phyloP scores from a whole-genome alignment of 1,140 invertebrate genomes.

The Brachionus manjavacas region DNA sequence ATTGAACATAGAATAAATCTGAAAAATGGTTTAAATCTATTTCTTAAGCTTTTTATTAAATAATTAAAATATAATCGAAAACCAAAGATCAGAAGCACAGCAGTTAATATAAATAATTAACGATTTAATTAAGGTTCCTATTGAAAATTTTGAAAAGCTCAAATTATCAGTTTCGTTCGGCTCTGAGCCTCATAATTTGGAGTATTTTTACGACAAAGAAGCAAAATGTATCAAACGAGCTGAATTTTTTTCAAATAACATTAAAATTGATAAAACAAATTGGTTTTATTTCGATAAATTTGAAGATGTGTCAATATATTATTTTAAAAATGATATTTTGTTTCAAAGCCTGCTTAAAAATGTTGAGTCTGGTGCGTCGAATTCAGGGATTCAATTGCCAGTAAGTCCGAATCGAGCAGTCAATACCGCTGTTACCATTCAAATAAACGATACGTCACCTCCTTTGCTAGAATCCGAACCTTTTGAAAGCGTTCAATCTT shows the following conservation, averaged over 20 bases:
- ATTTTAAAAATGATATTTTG: slow-evolving; percentile 16
- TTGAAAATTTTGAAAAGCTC: slow-evolving; percentile 29
- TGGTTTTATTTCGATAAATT: slow-evolving; percentile 34
- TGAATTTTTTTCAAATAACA: slow-evolving; percentile 31
- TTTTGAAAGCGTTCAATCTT: neutral
- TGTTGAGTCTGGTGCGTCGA: neutral
- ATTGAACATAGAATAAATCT: too few relatives aligned
- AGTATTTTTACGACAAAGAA: slow-evolving; percentile 10
- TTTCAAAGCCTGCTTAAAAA: slow-evolving; percentile 20
- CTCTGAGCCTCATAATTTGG: slow-evolving; percentile 11
- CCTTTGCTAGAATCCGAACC: neutral
- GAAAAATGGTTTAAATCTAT: too few relatives aligned
- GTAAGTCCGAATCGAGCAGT: neutral
- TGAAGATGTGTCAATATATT: slow-evolving; percentile 22
- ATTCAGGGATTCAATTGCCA: neutral
- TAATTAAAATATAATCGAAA: too few relatives aligned
- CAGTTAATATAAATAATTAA: neutral
- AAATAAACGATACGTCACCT: neutral
- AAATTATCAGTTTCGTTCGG: slow-evolving; percentile 15
- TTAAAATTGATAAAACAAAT: slow-evolving; percentile 32
- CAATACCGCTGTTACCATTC: neutral
- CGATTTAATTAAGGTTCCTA: neutral
- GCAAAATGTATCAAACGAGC: neutral
- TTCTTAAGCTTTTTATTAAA: too few relatives aligned
- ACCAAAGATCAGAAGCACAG: too few relatives aligned